Base-by-base conservation (phyloP, 64 coral and sea anemone species). In the Pocillopora damicornis region DNA sequence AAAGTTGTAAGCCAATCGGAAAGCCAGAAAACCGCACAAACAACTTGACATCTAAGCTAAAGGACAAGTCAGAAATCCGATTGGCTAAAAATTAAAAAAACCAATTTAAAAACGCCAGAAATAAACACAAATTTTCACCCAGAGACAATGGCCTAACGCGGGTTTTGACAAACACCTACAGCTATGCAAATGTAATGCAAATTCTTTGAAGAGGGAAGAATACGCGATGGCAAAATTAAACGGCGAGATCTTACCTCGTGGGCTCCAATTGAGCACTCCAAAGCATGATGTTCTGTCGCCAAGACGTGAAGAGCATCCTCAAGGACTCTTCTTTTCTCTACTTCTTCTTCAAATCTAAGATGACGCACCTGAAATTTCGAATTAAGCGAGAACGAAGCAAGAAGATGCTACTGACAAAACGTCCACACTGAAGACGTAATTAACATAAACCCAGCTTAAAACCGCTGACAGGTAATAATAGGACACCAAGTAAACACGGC, bases 221-320 rank as follows among this genome's bases (percentile, higher is more conserved):
- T n/a, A 71, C 67, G 67, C 18, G 7, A 11, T n/a, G 67, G 67
- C 22, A 23, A 71, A 25, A 71, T 12, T 25, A 23, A 71, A 23
- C 22, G 67, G 20, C 22, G 67, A 20, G 20, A 18, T 37, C 15
- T 42, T 57, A 85, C 81, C 81, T 97, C 91, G 15, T 88, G 87
- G 59, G 86, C 90, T 22, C 94, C 93, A 69, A 99, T 71, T 9
- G 97, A 99, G 57, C 90, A 95, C 73, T 95, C 91, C 9, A 98
- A 83, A 75, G 92, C 92, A 77, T 98, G 95, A 75, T 98, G 95
- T 79, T 98, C 95, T 30, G 95, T 94, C 15, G 95, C 95, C 20
- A 98, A 38, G 30, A 98, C 95, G 63, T 98, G 95, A 37, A 98
- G 92, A 25, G 95, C 95, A 94, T 95, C 93, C 78, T 99, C 93